Percentiles rank a stretch among this genome's conserved stretches.
phyloP scores from a whole-genome alignment of 2,797 vertebrate genomes.

The Hyperoplus lanceolatus region DNA sequence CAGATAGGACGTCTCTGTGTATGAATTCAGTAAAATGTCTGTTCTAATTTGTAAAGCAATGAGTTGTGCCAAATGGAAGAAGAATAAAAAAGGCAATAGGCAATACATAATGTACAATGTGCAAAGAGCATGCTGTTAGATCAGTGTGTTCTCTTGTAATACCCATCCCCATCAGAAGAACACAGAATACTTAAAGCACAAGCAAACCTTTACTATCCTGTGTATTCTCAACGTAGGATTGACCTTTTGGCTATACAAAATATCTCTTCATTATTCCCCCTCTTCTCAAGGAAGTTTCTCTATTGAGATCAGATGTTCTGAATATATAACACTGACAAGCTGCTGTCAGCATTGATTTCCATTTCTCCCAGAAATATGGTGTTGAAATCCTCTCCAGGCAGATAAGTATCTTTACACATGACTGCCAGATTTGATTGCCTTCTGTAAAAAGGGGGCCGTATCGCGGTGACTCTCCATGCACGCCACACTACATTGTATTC shows the following conservation, averaged over 20 bases:
- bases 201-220: slow-evolving; percentile 52
- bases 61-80: slow-evolving; percentile 73
- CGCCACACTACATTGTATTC: slow-evolving; percentile 76
- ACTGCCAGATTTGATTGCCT: slow-evolving; percentile 89
- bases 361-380: slow-evolving; percentile 86
- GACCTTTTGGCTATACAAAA: slow-evolving; percentile 69
- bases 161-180: slow-evolving; percentile 57
- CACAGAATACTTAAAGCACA: slow-evolving; percentile 39
- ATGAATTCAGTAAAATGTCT: slow-evolving; percentile 72
- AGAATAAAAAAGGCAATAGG: slow-evolving; percentile 60
- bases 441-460: slow-evolving; percentile 80
- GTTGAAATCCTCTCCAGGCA: slow-evolving; percentile 88
- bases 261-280: slow-evolving; percentile 70
- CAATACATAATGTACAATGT: slow-evolving; percentile 53
- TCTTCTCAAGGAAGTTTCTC: slow-evolving; percentile 74
- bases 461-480: slow-evolving; percentile 78
- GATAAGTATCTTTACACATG: slow-evolving; percentile 89
- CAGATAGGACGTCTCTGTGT: slow-evolving; percentile 76
- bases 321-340: slow-evolving; percentile 85
- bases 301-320: slow-evolving; percentile 86
- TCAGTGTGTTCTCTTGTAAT: slow-evolving; percentile 62
- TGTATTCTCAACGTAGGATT: slow-evolving; percentile 56
- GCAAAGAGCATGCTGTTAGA: slow-evolving; percentile 52
- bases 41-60: slow-evolving; percentile 67
- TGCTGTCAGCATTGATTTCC: slow-evolving; percentile 87